Conservation (phyloP, 2,113 vertebrate genomes). For the Grallaria varia region DNA sequence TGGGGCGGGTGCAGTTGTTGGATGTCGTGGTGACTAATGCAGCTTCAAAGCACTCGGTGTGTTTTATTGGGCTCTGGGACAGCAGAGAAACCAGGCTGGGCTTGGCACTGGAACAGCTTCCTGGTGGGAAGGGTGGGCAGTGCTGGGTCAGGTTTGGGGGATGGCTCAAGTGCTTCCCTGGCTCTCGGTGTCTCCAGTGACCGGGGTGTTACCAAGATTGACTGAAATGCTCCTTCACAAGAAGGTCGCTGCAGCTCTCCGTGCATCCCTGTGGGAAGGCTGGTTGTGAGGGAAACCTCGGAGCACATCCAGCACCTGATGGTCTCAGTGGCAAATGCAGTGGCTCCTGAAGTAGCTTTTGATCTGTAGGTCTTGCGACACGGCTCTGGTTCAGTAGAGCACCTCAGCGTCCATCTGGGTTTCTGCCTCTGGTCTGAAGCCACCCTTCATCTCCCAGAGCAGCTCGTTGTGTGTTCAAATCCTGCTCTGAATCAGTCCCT, state of each 20-base stretch:
- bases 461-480: background rate
- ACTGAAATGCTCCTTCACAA: background rate
- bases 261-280: background rate
- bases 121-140: background rate
- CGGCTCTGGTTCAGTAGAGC: background rate
- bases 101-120: background rate
- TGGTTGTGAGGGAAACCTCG: background rate
- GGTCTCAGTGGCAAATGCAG: fast-evolving
- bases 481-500: background rate
- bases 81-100: background rate
- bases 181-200: background rate
- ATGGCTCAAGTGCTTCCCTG: background rate
- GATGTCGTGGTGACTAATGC: background rate
- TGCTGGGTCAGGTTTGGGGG: background rate
- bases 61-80: background rate
- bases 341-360: background rate
- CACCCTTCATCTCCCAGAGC: background rate
- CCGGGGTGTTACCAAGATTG: background rate
- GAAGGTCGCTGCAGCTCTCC: background rate
- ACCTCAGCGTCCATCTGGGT: background rate
- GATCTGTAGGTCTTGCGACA: background rate
- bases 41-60: background rate
- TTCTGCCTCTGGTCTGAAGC: background rate
- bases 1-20: background rate
- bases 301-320: fast-evolving